Conservation (phyloP, 2,888 invertebrate genomes). For the Drosophila setosimentum region DNA sequence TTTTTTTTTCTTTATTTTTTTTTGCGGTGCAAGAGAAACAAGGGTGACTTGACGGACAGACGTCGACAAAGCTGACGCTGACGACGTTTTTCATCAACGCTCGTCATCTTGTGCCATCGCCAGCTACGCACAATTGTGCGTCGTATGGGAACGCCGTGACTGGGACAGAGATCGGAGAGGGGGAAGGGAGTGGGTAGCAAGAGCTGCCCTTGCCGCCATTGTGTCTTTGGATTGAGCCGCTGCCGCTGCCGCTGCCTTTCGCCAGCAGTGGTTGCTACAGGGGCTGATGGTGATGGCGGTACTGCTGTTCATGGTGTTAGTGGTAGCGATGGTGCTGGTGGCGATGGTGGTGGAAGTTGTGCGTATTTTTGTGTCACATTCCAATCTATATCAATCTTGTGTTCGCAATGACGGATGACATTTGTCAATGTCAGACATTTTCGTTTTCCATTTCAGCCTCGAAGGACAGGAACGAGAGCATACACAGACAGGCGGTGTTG, state of each 20-base stretch:
- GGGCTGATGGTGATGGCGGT: conserved; percentile 32
- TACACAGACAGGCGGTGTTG: too few relatives aligned
- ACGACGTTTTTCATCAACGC: conserved; percentile 80
- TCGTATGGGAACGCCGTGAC: conserved; percentile 43
- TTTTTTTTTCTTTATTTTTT: conserved; percentile 37
- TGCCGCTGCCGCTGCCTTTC: conserved; percentile 25
- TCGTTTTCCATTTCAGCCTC: conserved; percentile 83
- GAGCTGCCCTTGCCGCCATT: conserved; percentile 62
- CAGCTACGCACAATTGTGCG: conserved; percentile 75
- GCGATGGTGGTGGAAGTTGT: conserved; percentile 66
- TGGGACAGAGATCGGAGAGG: not conserved
- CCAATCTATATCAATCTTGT: conserved; percentile 86
- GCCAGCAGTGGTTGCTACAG: conserved; percentile 47
- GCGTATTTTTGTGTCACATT: conserved; percentile 85
- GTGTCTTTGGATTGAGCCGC: conserved; percentile 54
- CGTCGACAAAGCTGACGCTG: conserved; percentile 69
- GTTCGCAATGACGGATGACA: conserved; percentile 86
- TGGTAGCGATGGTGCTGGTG: conserved; percentile 30
- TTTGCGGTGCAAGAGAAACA: conserved; percentile 49
- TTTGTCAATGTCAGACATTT: conserved; percentile 86
- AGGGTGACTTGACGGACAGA: conserved; percentile 83
- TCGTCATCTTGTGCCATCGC: conserved; percentile 82
- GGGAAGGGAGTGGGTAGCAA: conserved; percentile 13
- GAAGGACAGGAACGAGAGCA: conserved; percentile 64
- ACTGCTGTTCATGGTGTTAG: conserved; percentile 11